phyloP scores from a whole-genome alignment of 2,113 vertebrate species.

The Scatophagus argus region DNA sequence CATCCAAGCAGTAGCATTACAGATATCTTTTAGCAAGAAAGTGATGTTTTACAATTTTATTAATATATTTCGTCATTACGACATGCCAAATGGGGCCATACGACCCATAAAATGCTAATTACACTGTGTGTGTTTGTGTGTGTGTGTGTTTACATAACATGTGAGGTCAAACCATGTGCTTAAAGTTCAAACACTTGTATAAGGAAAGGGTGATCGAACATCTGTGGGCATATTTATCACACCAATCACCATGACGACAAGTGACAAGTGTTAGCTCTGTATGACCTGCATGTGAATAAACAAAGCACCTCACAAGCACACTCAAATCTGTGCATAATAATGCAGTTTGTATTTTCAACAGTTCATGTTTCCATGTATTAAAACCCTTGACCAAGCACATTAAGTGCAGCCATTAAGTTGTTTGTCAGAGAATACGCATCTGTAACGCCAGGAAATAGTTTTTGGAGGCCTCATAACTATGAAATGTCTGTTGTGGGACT shows the following conservation, averaged over 20 bases:
- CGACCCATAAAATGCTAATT: slow-evolving; percentile 68
- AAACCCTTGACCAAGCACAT: slow-evolving; percentile 9
- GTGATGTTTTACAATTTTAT: slow-evolving; percentile 10
- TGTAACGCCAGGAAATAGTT: slow-evolving; percentile 59
- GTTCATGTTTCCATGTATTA: slow-evolving; percentile 44
- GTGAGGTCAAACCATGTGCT: slow-evolving; percentile 65
- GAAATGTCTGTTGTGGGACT: slow-evolving; percentile 56
- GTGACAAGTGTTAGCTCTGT: slow-evolving; percentile 48
- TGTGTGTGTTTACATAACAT: slow-evolving; percentile 70
- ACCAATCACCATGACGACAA: slow-evolving; percentile 55
- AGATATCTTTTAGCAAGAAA: not conserved
- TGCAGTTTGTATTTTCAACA: not conserved
- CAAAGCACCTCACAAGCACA: slow-evolving; percentile 45
- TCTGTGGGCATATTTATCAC: slow-evolving; percentile 68
- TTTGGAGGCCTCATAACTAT: slow-evolving; percentile 54
- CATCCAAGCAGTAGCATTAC: slow-evolving; percentile 6
- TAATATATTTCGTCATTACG: slow-evolving; percentile 9
- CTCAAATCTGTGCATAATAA: not conserved
- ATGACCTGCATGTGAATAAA: slow-evolving; percentile 71
- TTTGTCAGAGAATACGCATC: slow-evolving; percentile 58
- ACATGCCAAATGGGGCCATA: slow-evolving; percentile 34
- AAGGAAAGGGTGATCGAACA: slow-evolving; percentile 58
- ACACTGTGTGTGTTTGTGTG: slow-evolving; percentile 32
- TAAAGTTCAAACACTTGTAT: slow-evolving; percentile 62
- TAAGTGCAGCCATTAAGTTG: slow-evolving; percentile 56